Conservation (phyloP, 1,140 invertebrate species). For the Subanguina moxae region DNA sequence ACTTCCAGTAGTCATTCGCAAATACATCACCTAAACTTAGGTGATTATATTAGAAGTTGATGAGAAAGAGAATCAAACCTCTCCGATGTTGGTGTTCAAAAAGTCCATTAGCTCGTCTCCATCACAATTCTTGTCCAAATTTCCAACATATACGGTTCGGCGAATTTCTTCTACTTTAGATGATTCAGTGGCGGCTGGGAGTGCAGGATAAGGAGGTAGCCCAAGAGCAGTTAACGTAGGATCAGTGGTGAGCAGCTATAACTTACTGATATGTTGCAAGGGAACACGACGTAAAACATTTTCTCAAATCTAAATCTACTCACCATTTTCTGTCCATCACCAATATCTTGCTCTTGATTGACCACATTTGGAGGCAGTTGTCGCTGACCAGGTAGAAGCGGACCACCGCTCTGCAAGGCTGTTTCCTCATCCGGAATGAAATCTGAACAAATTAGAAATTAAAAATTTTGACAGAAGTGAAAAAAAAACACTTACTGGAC, state of each 20-base stretch:
- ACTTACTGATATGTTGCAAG: too few relatives aligned
- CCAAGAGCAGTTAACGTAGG: slow-evolving; percentile 77
- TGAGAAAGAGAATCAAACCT: slow-evolving; percentile 41
- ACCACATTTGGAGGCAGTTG: slow-evolving; percentile 73
- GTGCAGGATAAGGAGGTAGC: slow-evolving; percentile 81
- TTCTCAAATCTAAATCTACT: too few relatives aligned
- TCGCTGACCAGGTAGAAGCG: slow-evolving; percentile 71
- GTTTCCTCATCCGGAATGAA: slow-evolving; percentile 91
- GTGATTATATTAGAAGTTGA: too few relatives aligned
- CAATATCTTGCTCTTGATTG: slow-evolving; percentile 65
- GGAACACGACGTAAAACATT: too few relatives aligned
- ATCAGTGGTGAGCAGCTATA: too few relatives aligned
- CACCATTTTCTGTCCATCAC: slow-evolving; percentile 52
- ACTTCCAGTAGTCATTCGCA: slow-evolving; percentile 82
- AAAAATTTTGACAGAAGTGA: slow-evolving; percentile 16
- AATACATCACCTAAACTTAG: slow-evolving; percentile 81
- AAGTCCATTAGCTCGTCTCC: slow-evolving; percentile 53
- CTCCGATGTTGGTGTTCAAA: slow-evolving; percentile 54
- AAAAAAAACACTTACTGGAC: slow-evolving; percentile 61
- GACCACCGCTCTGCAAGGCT: slow-evolving; percentile 82
- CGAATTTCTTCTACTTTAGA: slow-evolving; percentile 92
- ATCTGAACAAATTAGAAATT: slow-evolving; percentile 61
- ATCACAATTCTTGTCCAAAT: slow-evolving; percentile 60
- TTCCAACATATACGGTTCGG: slow-evolving; percentile 76
- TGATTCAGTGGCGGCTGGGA: slow-evolving; percentile 82